Conservation (phyloP, 1,140 invertebrate species). For the Aporrectodea caliginosa region DNA sequence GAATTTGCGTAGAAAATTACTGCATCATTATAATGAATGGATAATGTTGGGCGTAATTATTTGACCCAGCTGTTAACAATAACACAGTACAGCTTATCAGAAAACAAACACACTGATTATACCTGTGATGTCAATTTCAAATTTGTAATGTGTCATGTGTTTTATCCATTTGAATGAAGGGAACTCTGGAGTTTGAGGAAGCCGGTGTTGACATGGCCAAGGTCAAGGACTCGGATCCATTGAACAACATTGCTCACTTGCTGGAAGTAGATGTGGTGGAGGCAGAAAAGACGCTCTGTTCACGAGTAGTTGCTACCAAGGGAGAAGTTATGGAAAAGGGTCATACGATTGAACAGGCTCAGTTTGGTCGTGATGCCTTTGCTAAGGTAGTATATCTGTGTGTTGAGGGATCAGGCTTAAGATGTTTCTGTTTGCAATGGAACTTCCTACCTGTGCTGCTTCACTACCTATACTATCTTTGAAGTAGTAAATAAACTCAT, state of each 20-base stretch:
- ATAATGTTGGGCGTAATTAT: no score
- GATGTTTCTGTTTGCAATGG: no score
- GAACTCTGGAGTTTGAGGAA: constrained; percentile 13
- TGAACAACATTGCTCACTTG: background rate
- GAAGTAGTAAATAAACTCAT: no score
- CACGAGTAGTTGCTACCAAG: constrained; percentile 83
- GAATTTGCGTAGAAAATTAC: no score
- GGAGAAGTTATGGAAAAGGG: constrained; percentile 91
- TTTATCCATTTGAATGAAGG: no score
- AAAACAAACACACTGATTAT: no score
- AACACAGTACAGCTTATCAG: no score
- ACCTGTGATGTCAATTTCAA: no score
- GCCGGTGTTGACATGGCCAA: constrained; percentile 6
- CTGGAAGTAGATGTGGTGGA: constrained; percentile 54
- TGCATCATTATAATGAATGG: no score
- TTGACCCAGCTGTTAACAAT: no score
- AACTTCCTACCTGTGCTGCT: constrained; percentile 14
- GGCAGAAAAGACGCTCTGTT: constrained; percentile 71
- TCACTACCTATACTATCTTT: background rate
- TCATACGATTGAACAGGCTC: constrained; percentile 71
- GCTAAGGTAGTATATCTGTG: constrained; percentile 66
- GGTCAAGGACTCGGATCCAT: background rate
- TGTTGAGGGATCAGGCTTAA: no score
- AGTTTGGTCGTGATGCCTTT: constrained; percentile 65
- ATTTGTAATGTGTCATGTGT: no score